Evolutionary conservation across 2,113 vertebrate species (phyloP).

Genomic region (Mystacornis crossleyi): DNA sequence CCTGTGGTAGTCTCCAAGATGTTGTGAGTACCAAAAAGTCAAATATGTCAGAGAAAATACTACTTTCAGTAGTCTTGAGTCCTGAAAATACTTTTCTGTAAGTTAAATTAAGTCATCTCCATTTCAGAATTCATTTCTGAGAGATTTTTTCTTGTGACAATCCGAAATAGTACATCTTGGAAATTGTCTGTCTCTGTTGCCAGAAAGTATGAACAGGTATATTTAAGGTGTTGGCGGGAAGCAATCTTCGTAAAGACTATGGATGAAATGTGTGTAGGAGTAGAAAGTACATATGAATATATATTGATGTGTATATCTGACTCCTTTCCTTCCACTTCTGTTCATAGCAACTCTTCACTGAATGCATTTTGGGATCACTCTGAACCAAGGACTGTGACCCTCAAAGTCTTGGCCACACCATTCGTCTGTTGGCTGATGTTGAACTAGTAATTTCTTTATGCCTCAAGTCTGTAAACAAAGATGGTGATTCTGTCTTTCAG

Average conservation of each 20-base stretch:
- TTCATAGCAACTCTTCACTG: neutral
- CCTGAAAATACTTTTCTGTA: neutral
- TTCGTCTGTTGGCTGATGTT: neutral
- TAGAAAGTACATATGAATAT: neutral
- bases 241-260: neutral
- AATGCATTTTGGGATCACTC: neutral
- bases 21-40: neutral
- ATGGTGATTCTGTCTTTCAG: neutral
- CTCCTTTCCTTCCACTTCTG: neutral
- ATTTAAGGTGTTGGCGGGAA: neutral
- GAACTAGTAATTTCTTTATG: neutral
- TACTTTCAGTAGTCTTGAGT: neutral
- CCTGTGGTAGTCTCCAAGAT: neutral
- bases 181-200: neutral
- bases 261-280: neutral
- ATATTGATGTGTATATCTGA: neutral
- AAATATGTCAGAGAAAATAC: neutral
- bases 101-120: neutral
- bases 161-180: neutral
- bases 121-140: neutral
- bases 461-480: neutral
- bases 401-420: neutral
- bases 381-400: neutral
- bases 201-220: neutral
- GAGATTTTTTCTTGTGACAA: neutral